phyloP scores from a whole-genome alignment of 1,140 invertebrate species.

The Papilio aristodemus region DNA sequence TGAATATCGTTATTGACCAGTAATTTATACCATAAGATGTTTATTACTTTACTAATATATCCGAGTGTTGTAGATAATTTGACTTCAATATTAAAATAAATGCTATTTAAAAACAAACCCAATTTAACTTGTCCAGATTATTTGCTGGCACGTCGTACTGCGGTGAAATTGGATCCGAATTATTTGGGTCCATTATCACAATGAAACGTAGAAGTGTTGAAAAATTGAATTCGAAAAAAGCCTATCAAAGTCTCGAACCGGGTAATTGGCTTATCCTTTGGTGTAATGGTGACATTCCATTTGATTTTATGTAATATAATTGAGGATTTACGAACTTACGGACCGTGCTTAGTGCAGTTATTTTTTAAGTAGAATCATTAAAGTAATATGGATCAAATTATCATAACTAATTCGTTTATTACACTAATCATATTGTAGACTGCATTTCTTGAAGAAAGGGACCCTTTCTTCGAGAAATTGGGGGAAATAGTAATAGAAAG shows the following conservation, averaged over 20 bases:
- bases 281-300: slow-evolving; percentile 48
- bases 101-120: slow-evolving; percentile 40
- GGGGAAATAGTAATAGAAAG: too few species aligned
- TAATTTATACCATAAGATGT: too few species aligned
- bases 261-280: slow-evolving; percentile 64
- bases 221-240: slow-evolving; percentile 64
- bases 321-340: slow-evolving; percentile 1
- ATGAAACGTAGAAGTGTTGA: slow-evolving; percentile 62
- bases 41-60: background rate
- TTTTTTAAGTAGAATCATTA: too few species aligned
- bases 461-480: too few species aligned
- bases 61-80: background rate
- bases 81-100: slow-evolving; percentile 22
- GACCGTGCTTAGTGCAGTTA: background rate
- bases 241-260: slow-evolving; percentile 49
- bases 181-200: slow-evolving; percentile 56
- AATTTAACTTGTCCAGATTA: slow-evolving; percentile 39
- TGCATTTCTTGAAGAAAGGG: too few species aligned
- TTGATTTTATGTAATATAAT: slow-evolving; percentile 39
- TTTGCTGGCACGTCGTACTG: slow-evolving; percentile 36
- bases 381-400: too few species aligned
- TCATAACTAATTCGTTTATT: too few species aligned
- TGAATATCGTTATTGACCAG: too few species aligned
- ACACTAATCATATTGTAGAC: too few species aligned
- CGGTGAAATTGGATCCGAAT: slow-evolving; percentile 47